Conservation (phyloP, 2,888 invertebrate species). For the Scelioninae gen. 1 region DNA sequence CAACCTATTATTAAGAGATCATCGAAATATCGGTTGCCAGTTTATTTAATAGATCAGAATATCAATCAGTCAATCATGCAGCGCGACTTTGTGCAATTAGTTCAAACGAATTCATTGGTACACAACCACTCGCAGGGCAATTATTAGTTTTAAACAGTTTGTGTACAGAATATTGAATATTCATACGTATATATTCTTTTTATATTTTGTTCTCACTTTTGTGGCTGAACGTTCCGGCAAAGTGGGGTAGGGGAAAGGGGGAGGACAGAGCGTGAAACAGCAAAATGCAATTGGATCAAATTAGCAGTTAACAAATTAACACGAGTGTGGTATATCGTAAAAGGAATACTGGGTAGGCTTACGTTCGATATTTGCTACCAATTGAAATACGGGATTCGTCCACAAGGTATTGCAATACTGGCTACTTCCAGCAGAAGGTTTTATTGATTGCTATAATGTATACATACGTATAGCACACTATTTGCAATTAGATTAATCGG, state of each 20-base stretch:
- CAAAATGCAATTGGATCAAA: slow-evolving; percentile 73
- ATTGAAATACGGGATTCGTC: slow-evolving; percentile 76
- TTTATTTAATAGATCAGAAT: slow-evolving; percentile 32
- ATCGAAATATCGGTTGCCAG: slow-evolving; percentile 6
- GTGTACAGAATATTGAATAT: slow-evolving; percentile 23
- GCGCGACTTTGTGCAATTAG: slow-evolving; percentile 16
- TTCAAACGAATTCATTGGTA: slow-evolving; percentile 7
- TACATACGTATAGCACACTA: slow-evolving; percentile 56
- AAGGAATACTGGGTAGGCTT: slow-evolving; percentile 53
- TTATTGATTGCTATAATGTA: slow-evolving; percentile 72
- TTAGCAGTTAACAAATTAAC: slow-evolving; percentile 78
- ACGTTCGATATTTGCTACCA: slow-evolving; percentile 73
- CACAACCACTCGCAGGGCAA: neutral
- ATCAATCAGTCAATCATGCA: slow-evolving; percentile 19
- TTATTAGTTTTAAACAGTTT: slow-evolving; percentile 40
- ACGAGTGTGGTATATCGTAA: slow-evolving; percentile 62
- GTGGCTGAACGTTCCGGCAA: neutral
- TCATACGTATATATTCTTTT: slow-evolving; percentile 8
- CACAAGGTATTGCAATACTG: slow-evolving; percentile 68
- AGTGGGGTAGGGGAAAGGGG: neutral
- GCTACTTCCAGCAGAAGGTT: slow-evolving; percentile 70
- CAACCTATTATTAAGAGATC: slow-evolving; percentile 29
- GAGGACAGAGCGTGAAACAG: slow-evolving; percentile 26
- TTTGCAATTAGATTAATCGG: slow-evolving; percentile 74
- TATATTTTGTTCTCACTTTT: slow-evolving; percentile 33